phyloP scores from a whole-genome alignment of 2,113 vertebrate genomes.

The Callorhinus ursinus region DNA sequence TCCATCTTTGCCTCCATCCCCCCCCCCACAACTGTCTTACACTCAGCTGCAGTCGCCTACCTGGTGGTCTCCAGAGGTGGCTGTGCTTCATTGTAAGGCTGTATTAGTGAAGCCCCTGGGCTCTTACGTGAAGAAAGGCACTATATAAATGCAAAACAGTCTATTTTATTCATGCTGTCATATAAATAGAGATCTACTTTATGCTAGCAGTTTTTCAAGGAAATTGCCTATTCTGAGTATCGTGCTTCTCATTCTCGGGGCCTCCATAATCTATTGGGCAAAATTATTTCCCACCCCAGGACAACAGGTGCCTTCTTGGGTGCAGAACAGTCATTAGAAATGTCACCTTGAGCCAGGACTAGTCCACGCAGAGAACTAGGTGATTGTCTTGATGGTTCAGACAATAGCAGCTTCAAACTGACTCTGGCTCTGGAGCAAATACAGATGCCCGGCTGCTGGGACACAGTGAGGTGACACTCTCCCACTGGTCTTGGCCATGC shows the following conservation, averaged over 20 bases:
- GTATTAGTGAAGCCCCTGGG: conserved; percentile 50
- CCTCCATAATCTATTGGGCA: neutral
- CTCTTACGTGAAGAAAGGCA: conserved; percentile 50
- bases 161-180: conserved; percentile 68
- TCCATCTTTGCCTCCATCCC: fast-evolving
- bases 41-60: neutral
- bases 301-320: neutral
- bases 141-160: conserved; percentile 73
- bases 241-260: neutral
- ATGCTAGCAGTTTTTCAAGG: conserved; percentile 65
- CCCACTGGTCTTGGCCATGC: fast-evolving
- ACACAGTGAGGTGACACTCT: neutral
- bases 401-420: neutral
- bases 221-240: conserved; percentile 50
- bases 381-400: neutral
- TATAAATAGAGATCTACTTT: conserved; percentile 64
- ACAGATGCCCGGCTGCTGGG: neutral
- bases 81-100: conserved; percentile 27
- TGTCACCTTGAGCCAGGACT: neutral
- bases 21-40: too few species aligned
- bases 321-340: neutral
- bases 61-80: conserved; percentile 52
- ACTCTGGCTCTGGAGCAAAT: neutral
- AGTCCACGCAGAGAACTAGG: neutral
- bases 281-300: conserved; percentile 20